Conservation (phyloP, 2,797 vertebrate species). For the Miichthys miiuy region DNA sequence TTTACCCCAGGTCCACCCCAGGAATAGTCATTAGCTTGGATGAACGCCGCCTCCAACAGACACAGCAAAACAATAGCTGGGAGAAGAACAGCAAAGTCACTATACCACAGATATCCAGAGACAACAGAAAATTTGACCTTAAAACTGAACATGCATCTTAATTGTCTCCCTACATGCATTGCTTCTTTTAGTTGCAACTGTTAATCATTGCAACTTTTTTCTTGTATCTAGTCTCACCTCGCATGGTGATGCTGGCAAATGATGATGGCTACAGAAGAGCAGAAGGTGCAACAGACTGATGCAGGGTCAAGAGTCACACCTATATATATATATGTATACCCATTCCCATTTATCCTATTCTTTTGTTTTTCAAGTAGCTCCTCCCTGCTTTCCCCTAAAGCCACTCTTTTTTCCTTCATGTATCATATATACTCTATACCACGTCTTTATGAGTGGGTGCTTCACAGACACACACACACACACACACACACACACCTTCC, state of each 20-base stretch:
- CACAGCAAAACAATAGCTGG: constrained; percentile 71
- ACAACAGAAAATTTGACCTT: background rate
- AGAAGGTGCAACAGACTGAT: constrained; percentile 8
- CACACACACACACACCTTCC: constrained; percentile 3
- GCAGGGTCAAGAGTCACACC: constrained; percentile 8
- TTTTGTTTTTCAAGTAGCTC: constrained; percentile 5
- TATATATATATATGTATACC: constrained; percentile 35
- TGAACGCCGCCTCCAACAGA: constrained; percentile 61
- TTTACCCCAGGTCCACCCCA: background rate
- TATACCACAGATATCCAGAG: background rate
- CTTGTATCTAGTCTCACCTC: constrained; percentile 65
- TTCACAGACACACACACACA: constrained; percentile 1
- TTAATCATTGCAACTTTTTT: background rate
- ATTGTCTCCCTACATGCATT: no score
- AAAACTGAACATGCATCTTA: background rate
- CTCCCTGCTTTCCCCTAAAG: constrained; percentile 34
- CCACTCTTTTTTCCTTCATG: background rate
- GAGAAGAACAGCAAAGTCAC: background rate
- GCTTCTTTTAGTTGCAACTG: background rate
- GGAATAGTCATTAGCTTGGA: background rate
- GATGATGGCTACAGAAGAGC: constrained; percentile 13
- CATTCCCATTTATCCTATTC: background rate
- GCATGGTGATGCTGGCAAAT: constrained; percentile 63
- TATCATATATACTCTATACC: background rate
- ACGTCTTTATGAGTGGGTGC: constrained; percentile 9